Evolutionary conservation across 2,888 invertebrate species (phyloP).

Genomic region (Agapostemon virescens): DNA sequence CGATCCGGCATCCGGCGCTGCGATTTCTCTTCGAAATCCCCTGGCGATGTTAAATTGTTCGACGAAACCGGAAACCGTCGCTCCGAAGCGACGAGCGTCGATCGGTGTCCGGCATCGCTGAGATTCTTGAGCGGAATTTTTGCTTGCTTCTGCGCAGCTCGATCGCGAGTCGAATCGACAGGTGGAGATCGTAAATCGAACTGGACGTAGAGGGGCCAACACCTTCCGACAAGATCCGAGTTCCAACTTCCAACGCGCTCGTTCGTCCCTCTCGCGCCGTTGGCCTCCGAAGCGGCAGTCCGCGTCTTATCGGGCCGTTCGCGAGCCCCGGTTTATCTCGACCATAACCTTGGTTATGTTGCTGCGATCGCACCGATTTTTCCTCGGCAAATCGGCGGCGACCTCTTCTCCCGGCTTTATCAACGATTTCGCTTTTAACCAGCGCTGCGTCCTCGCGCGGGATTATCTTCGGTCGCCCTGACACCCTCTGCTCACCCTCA

Average conservation of each 20-base stretch:
- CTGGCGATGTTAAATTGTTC: constrained; percentile 25
- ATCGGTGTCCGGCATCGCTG: constrained; percentile 32
- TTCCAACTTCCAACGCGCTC: constrained; percentile 68
- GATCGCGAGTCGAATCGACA: constrained; percentile 22
- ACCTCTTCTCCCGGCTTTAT: constrained; percentile 26
- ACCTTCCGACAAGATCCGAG: constrained; percentile 63
- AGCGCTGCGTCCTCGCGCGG: background rate
- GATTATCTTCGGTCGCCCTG: constrained; percentile 32
- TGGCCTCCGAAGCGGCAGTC: constrained; percentile 44
- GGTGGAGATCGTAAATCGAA: constrained; percentile 36
- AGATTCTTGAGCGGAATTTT: constrained; percentile 27
- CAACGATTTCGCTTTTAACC: background rate
- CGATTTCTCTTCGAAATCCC: too few species aligned
- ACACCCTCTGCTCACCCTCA: constrained; percentile 8
- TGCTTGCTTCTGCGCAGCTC: constrained; percentile 9
- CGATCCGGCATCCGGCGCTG: too few species aligned
- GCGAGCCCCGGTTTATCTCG: constrained; percentile 74
- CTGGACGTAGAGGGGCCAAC: constrained; percentile 30
- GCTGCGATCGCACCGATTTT: constrained; percentile 51
- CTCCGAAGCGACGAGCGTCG: constrained; percentile 2
- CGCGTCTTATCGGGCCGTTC: constrained; percentile 68
- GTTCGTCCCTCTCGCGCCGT: constrained; percentile 23
- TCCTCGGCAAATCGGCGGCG: constrained; percentile 17
- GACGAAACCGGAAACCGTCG: constrained; percentile 27
- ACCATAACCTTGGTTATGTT: constrained; percentile 75